Evolutionary conservation across 1,140 invertebrate species (phyloP).

Genomic region (Chironomus striatipennis): DNA sequence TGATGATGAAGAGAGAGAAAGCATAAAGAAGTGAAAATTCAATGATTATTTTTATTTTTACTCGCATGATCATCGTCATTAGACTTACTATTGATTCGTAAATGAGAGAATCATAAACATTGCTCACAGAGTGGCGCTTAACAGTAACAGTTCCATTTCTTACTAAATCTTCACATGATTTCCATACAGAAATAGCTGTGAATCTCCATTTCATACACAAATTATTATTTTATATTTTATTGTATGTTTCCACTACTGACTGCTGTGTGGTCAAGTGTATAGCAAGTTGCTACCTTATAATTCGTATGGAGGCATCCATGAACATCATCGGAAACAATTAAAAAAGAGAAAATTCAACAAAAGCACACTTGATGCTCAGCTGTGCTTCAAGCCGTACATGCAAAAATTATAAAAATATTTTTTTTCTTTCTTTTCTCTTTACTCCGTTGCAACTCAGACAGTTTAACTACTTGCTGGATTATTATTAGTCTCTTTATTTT

Average conservation of each 20-base stretch:
- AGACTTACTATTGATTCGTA: no score
- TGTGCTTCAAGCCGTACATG: background rate
- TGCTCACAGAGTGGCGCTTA: background rate
- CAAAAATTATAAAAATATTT: background rate
- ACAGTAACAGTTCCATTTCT: background rate
- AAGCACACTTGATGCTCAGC: conserved; percentile 5
- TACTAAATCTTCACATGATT: background rate
- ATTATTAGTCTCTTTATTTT: no score
- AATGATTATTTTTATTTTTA: background rate
- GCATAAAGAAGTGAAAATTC: conserved; percentile 10
- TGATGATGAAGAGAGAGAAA: background rate
- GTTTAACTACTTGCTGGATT: no score
- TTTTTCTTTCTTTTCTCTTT: no score
- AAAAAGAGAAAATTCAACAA: conserved; percentile 3
- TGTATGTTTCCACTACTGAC: background rate
- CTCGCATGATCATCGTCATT: background rate
- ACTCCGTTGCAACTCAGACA: no score
- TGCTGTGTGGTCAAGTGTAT: background rate
- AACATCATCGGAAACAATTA: conserved; percentile 12
- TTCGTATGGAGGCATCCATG: background rate
- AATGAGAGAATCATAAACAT: background rate
- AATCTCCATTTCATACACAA: background rate
- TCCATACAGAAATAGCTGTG: background rate
- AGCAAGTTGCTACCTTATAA: background rate
- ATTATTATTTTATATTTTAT: no score